Evolutionary conservation across 2,113 vertebrate genomes (phyloP).

Genomic region (Ptychochromis oligacanthus): DNA sequence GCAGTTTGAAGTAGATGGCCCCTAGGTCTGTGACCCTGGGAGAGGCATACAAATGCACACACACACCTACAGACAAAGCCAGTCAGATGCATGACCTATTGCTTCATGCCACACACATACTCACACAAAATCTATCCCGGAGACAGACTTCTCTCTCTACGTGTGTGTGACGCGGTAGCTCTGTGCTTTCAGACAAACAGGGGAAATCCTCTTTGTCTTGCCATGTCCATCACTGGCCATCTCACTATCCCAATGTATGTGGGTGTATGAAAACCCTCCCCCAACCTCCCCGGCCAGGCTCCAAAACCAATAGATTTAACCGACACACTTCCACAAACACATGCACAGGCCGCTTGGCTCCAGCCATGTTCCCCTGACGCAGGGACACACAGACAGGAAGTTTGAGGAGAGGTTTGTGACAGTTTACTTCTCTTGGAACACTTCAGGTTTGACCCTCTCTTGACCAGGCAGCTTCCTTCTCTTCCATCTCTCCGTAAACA

Average conservation of each 20-base stretch:
- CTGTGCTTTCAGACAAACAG: slow-evolving; percentile 71
- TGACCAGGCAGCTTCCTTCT: slow-evolving; percentile 72
- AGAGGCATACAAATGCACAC: slow-evolving; percentile 14
- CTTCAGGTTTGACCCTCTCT: slow-evolving; percentile 77
- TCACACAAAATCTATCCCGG: slow-evolving; percentile 50
- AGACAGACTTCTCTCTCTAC: slow-evolving; percentile 60
- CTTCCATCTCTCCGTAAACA: slow-evolving; percentile 78
- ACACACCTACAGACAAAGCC: slow-evolving; percentile 31
- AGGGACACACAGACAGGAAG: slow-evolving; percentile 77
- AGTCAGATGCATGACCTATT: slow-evolving; percentile 1
- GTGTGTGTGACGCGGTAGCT: slow-evolving; percentile 38
- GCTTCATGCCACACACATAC: slow-evolving; percentile 25
- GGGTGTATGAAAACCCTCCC: slow-evolving; percentile 42
- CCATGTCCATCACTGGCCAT: slow-evolving; percentile 74
- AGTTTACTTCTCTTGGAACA: slow-evolving; percentile 76
- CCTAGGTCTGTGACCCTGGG: too few species aligned
- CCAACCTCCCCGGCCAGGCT: slow-evolving; percentile 23
- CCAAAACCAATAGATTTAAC: slow-evolving; percentile 34
- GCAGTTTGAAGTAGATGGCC: slow-evolving; percentile 58
- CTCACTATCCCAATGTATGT: slow-evolving; percentile 66
- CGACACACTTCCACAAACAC: slow-evolving; percentile 31
- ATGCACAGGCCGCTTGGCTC: slow-evolving; percentile 62
- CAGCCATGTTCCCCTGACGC: slow-evolving; percentile 74
- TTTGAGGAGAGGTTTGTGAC: slow-evolving; percentile 78
- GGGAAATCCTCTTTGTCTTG: slow-evolving; percentile 79